phyloP scores from a whole-genome alignment of 2,113 vertebrate species.

The Piprites chloris region DNA sequence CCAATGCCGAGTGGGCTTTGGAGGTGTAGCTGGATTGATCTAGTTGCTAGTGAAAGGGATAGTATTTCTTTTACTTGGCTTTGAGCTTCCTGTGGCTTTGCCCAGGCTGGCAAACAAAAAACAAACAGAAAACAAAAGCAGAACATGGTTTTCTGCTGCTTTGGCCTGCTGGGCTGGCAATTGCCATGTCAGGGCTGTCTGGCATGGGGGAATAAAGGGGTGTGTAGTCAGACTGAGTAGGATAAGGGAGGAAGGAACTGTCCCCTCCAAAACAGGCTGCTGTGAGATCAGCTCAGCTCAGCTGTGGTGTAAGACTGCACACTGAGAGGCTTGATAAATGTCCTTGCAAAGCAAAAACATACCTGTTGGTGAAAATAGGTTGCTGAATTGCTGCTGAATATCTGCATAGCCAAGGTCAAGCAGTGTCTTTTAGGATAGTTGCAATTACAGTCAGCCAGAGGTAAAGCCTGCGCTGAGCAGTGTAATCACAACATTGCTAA shows the following conservation, averaged over 20 bases:
- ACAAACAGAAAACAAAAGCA: background rate
- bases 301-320: background rate
- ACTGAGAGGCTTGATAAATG: background rate
- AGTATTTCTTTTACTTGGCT: background rate
- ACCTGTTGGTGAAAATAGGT: background rate
- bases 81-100: background rate
- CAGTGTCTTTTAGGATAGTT: background rate
- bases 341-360: background rate
- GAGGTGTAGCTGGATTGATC: background rate
- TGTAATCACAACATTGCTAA: background rate
- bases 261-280: background rate
- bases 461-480: background rate
- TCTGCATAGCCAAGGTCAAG: background rate
- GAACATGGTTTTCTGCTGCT: background rate
- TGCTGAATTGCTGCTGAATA: background rate
- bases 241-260: background rate
- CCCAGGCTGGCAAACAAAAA: background rate
- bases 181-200: background rate
- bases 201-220: rapidly evolving
- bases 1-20: background rate
- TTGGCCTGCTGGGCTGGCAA: background rate
- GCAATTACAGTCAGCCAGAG: background rate
- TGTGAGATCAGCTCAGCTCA: background rate
- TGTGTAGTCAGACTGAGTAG: background rate
- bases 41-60: background rate